Percentiles rank a stretch among this genome's conserved stretches.
These are phyloP conservation scores for Sporophila hypoxantha DNA, from an alignment of 2,113 vertebrate species.

Conservation along the genomic window DNA sequence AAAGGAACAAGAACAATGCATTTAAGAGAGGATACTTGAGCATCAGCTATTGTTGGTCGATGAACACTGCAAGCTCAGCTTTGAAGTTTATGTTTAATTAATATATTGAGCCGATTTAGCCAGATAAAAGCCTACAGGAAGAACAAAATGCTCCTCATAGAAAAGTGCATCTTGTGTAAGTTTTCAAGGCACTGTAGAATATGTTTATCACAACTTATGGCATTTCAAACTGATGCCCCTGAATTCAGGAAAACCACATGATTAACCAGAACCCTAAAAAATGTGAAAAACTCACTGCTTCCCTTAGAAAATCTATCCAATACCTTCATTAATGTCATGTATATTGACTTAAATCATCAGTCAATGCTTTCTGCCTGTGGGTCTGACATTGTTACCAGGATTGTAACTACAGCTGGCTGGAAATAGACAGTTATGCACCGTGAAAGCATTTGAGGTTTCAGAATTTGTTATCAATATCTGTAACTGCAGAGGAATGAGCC, in stretches of 20 bases:
- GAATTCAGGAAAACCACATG: not conserved
- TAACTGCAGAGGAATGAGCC: not conserved
- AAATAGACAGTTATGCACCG: not conserved
- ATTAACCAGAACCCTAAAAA: not conserved
- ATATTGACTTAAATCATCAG: conserved; percentile 8
- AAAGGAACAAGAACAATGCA: not conserved
- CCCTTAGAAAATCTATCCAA: conserved; percentile 5
- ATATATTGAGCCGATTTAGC: conserved; percentile 22
- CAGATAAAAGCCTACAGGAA: conserved; percentile 15
- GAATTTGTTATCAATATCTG: conserved; percentile 2
- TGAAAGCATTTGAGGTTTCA: not conserved
- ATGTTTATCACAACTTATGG: not conserved
- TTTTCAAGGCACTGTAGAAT: not conserved
- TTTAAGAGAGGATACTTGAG: not conserved
- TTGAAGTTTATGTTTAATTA: conserved; percentile 46
- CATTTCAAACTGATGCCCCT: not conserved
- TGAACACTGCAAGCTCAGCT: conserved; percentile 18
- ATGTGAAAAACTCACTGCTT: not conserved
- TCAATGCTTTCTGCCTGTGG: conserved; percentile 32
- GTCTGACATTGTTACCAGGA: conserved; percentile 17
- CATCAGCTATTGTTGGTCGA: not conserved
- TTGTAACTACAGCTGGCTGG: not conserved
- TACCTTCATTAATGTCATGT: conserved; percentile 2
- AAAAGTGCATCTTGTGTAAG: not conserved
- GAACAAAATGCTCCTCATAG: not conserved